Evolutionary conservation across 2,888 invertebrate genomes (phyloP).

Genomic region (Spilosoma lubricipeda): DNA sequence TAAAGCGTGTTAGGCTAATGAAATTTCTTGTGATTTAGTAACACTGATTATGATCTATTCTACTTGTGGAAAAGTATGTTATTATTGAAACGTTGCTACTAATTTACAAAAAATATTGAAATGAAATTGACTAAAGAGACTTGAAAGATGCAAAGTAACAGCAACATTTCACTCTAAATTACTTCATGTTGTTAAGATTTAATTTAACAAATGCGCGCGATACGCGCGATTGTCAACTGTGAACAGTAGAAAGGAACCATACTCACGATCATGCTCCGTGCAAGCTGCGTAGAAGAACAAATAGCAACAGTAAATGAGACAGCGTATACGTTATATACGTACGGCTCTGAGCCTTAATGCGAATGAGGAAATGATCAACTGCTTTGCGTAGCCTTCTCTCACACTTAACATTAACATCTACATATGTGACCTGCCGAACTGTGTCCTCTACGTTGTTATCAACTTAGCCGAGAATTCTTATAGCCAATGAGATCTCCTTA

Average conservation of each 20-base stretch:
- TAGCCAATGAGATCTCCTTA: conserved; percentile 34
- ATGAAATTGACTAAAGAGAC: background rate
- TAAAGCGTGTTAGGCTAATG: conserved; percentile 64
- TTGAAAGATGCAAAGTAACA: conserved; percentile 24
- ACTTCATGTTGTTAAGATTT: conserved; percentile 38
- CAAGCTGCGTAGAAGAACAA: conserved; percentile 91
- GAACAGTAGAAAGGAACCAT: conserved; percentile 76
- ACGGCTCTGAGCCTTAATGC: conserved; percentile 67
- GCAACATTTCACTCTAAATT: conserved; percentile 64
- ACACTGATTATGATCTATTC: conserved; percentile 55
- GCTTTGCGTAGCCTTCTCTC: conserved; percentile 49
- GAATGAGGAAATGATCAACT: conserved; percentile 60
- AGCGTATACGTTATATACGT: conserved; percentile 64
- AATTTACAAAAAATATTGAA: background rate
- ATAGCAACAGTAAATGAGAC: conserved; percentile 88
- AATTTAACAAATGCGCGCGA: conserved; percentile 46
- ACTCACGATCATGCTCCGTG: conserved; percentile 97
- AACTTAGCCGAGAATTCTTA: conserved; percentile 31
- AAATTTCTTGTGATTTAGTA: conserved; percentile 55
- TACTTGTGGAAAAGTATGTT: conserved; percentile 53
- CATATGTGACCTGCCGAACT: conserved; percentile 43
- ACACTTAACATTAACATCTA: conserved; percentile 42
- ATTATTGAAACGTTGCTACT: conserved; percentile 82
- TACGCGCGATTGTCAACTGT: conserved; percentile 48
- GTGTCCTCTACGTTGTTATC: conserved; percentile 34